These are phyloP conservation scores for Tenthredo distinguenda DNA, from an alignment of 2,888 invertebrate species.

Conservation along the genomic window DNA sequence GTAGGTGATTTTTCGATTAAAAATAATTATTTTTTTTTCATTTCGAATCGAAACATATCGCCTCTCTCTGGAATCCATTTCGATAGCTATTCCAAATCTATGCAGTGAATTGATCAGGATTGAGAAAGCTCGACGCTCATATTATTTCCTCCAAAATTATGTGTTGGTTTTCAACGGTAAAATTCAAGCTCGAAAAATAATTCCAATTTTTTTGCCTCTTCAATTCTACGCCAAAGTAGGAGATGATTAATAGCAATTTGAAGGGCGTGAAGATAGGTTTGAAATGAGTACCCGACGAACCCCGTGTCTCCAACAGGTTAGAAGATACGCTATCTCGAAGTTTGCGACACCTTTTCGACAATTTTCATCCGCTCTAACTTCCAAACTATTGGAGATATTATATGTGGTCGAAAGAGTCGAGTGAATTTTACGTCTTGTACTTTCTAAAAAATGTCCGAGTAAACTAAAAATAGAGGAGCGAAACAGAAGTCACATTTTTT, in stretches of 20 bases:
- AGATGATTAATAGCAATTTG: too few relatives aligned
- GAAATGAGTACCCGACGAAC: not conserved
- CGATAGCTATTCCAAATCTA: not conserved
- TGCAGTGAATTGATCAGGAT: not conserved
- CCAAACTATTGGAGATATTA: not conserved
- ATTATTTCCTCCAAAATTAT: too few relatives aligned
- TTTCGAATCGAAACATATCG: not conserved
- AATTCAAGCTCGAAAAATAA: too few relatives aligned
- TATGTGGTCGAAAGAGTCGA: not conserved
- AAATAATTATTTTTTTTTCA: not conserved
- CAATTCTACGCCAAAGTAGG: not conserved
- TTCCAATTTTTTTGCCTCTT: not conserved
- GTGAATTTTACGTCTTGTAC: not conserved
- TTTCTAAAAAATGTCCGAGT: too few relatives aligned
- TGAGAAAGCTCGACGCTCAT: not conserved
- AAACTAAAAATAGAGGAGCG: too few relatives aligned
- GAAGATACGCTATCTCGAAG: too few relatives aligned
- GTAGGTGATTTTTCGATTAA: not conserved
- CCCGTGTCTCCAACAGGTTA: too few relatives aligned
- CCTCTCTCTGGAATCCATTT: not conserved
- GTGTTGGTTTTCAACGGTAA: too few relatives aligned
- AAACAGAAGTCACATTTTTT: too few relatives aligned
- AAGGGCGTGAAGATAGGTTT: not conserved
- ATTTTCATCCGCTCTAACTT: not conserved
- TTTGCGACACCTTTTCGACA: not conserved